phyloP scores from a whole-genome alignment of 1,140 invertebrate genomes.

The Atta colombica region DNA sequence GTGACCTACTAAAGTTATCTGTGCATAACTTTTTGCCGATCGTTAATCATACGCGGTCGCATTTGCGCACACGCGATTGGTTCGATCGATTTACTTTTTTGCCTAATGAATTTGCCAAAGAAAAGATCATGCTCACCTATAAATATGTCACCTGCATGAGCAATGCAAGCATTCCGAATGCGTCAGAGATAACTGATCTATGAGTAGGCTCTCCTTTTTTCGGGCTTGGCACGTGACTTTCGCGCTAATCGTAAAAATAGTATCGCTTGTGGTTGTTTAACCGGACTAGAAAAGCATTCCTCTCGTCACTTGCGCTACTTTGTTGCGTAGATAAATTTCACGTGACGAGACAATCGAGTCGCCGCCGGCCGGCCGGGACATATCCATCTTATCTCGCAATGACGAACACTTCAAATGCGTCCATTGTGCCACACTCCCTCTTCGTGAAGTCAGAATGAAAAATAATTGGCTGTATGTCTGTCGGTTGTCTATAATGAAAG shows the following conservation, averaged over 20 bases:
- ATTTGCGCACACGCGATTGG: constrained; percentile 36
- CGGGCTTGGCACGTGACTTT: constrained; percentile 45
- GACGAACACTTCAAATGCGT: constrained; percentile 23
- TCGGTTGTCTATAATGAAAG: neutral
- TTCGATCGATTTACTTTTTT: constrained; percentile 51
- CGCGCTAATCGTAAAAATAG: constrained; percentile 57
- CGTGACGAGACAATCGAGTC: constrained; percentile 40
- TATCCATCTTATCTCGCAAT: constrained; percentile 50
- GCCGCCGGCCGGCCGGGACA: neutral
- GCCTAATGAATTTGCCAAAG: constrained; percentile 10
- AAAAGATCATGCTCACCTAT: constrained; percentile 37
- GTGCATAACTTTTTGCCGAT: constrained; percentile 17
- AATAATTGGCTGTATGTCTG: neutral
- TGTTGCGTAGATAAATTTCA: constrained; percentile 45
- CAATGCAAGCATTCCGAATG: constrained; percentile 47
- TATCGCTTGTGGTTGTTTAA: neutral
- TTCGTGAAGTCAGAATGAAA: neutral
- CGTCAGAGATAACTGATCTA: constrained; percentile 47
- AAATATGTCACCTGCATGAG: constrained; percentile 53
- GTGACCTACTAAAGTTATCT: constrained; percentile 17
- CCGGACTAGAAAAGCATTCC: constrained; percentile 13
- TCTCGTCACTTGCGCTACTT: constrained; percentile 32
- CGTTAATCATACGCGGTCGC: constrained; percentile 12
- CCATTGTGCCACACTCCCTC: constrained; percentile 8
- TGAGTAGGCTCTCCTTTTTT: constrained; percentile 29